Evolutionary conservation across 2,797 vertebrate species (phyloP).

Genomic region (Mus minutoides): DNA sequence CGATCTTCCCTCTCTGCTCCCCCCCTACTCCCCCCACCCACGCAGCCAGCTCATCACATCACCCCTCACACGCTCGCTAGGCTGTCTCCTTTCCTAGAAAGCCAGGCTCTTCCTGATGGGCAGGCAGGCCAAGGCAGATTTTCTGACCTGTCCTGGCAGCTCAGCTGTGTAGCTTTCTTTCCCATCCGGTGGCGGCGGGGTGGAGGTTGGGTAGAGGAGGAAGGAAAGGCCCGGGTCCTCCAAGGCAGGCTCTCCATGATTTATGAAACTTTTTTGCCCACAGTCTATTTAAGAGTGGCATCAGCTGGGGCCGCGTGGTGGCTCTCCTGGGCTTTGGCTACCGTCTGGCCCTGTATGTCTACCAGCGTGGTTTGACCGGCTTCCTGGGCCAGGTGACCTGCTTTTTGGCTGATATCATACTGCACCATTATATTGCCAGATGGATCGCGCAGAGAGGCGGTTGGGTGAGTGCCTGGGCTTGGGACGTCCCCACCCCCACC

Average conservation of each 20-base stretch:
- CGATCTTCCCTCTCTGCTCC: not conserved
- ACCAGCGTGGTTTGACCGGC: conserved; percentile 83
- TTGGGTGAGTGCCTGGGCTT: conserved; percentile 86
- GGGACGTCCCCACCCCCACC: fast-evolving
- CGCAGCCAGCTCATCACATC: not conserved
- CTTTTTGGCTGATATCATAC: conserved; percentile 84
- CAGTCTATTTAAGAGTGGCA: conserved; percentile 89
- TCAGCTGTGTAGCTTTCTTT: conserved; percentile 1
- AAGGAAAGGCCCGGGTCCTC: no score
- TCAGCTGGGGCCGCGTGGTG: conserved; percentile 91
- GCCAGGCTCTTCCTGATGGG: not conserved
- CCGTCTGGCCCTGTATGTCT: conserved; percentile 89
- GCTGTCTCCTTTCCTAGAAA: conserved; percentile 58
- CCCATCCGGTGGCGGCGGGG: not conserved
- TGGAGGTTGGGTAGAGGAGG: fast-evolving
- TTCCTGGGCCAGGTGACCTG: conserved; percentile 87
- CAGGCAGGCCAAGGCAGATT: conserved; percentile 11
- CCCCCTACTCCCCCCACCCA: no score
- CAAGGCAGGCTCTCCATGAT: not conserved
- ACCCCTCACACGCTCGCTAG: not conserved
- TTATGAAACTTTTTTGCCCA: not conserved
- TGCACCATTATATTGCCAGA: conserved; percentile 84
- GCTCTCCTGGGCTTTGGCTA: conserved; percentile 90
- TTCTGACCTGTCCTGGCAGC: not conserved
- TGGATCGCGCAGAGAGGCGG: conserved; percentile 91